These are phyloP conservation scores for Antigone vipio DNA, from an alignment of 2,113 vertebrate species.

Conservation along the genomic window DNA sequence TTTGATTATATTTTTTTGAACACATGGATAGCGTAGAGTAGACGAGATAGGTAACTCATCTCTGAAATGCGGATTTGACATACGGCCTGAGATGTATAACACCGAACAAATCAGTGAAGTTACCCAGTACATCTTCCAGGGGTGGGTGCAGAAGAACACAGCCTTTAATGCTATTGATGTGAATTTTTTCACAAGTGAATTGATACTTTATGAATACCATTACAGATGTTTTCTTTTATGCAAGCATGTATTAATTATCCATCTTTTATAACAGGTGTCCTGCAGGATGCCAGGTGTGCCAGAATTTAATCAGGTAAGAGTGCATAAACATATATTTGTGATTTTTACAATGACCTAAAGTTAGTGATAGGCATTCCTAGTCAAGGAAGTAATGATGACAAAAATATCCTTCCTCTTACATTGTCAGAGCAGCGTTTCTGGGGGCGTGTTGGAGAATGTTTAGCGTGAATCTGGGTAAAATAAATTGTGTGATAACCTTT, in stretches of 20 bases:
- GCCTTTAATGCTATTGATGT: background rate
- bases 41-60: background rate
- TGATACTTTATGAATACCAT: background rate
- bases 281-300: constrained; percentile 89
- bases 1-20: background rate
- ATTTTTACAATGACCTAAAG: background rate
- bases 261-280: constrained; percentile 79
- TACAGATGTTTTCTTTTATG: background rate
- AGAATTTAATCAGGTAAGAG: constrained; percentile 91
- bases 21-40: background rate
- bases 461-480: background rate
- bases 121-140: background rate
- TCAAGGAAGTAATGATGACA: background rate
- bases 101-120: background rate
- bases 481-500: background rate
- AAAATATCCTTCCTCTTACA: background rate
- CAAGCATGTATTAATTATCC: background rate
- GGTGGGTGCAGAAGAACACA: background rate
- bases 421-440: background rate
- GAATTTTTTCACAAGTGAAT: background rate
- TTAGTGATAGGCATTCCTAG: background rate
- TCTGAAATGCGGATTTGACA: background rate
- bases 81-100: background rate
- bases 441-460: background rate
- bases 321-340: background rate